Percentiles rank a stretch among this genome's conserved stretches.
These are phyloP conservation scores for Drosophila murphyi DNA, from an alignment of 1,140 invertebrate species.

Conservation along the genomic window DNA sequence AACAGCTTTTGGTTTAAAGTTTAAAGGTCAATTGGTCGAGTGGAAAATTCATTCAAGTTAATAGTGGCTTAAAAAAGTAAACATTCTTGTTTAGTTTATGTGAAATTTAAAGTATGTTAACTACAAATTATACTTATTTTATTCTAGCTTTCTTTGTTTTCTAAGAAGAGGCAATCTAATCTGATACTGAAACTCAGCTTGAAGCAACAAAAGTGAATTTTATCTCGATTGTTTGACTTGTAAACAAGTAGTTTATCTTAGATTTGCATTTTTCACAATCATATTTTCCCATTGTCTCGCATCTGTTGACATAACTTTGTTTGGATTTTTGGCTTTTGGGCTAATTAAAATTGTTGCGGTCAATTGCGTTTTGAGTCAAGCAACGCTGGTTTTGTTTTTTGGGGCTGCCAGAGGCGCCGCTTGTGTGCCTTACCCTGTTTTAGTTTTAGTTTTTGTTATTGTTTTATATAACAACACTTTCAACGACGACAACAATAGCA, in stretches of 20 bases:
- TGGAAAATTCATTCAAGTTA: too few relatives aligned
- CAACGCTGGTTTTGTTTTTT: slow-evolving; percentile 4
- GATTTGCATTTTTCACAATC: slow-evolving; percentile 16
- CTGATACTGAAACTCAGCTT: not conserved
- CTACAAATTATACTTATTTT: not conserved
- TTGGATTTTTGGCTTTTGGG: slow-evolving; percentile 26
- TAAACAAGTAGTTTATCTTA: not conserved
- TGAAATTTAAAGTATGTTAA: not conserved
- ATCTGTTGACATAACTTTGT: slow-evolving; percentile 63
- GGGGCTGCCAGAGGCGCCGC: too few relatives aligned
- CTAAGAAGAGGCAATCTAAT: not conserved
- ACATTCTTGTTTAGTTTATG: too few relatives aligned
- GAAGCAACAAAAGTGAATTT: not conserved
- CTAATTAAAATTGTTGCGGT: slow-evolving; percentile 60
- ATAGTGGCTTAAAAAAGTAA: too few relatives aligned
- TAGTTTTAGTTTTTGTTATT: too few relatives aligned
- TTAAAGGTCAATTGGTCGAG: not conserved
- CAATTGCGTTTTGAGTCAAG: slow-evolving; percentile 55
- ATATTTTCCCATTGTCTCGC: slow-evolving; percentile 14
- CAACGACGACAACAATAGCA: slow-evolving; percentile 9
- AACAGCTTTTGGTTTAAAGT: not conserved
- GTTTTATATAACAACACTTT: slow-evolving; percentile 52
- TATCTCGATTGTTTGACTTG: slow-evolving; percentile 16
- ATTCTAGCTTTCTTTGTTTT: not conserved
- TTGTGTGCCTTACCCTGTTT: slow-evolving; percentile 35